A percentile compares a stretch with the other conserved stretches of the same genome.
These are phyloP conservation scores for Endotricha flammealis DNA, from an alignment of 2,888 invertebrate genomes.

Conservation along the genomic window DNA sequence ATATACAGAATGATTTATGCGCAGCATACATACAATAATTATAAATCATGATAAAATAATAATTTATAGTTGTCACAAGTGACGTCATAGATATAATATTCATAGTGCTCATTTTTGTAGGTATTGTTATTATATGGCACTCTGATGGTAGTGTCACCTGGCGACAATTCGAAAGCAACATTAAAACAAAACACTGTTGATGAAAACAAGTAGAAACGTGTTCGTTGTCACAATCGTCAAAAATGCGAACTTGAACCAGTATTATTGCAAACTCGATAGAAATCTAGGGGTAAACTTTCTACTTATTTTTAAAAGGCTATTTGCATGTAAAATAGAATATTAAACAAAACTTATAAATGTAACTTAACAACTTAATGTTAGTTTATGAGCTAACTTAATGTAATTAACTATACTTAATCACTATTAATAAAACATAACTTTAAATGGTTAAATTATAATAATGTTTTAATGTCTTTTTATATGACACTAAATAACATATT, in stretches of 20 bases:
- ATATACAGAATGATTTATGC: slow-evolving; percentile 32
- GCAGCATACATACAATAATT: slow-evolving; percentile 47
- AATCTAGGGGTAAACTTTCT: slow-evolving; percentile 4
- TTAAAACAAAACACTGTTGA: slow-evolving; percentile 10
- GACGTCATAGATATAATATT: slow-evolving; percentile 12
- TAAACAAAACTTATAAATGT: neutral
- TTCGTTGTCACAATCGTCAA: neutral
- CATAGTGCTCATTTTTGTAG: slow-evolving; percentile 22
- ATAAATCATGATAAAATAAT: neutral
- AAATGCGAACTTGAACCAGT: neutral
- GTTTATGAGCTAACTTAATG: neutral
- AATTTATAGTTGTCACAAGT: slow-evolving; percentile 1
- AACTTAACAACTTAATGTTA: neutral
- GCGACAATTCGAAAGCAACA: slow-evolving; percentile 28
- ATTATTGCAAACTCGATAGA: slow-evolving; percentile 2
- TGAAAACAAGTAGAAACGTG: slow-evolving; percentile 18
- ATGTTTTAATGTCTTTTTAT: slow-evolving; percentile 4
- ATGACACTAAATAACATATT: no score
- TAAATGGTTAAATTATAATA: neutral
- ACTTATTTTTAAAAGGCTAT: slow-evolving; percentile 8
- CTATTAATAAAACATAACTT: neutral
- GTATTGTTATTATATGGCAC: slow-evolving; percentile 47
- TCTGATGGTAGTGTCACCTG: slow-evolving; percentile 37
- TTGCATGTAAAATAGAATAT: no score
- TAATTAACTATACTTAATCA: no score